Evolutionary conservation across 2,797 vertebrate species (phyloP).

Genomic region (Chelon labrosus): DNA sequence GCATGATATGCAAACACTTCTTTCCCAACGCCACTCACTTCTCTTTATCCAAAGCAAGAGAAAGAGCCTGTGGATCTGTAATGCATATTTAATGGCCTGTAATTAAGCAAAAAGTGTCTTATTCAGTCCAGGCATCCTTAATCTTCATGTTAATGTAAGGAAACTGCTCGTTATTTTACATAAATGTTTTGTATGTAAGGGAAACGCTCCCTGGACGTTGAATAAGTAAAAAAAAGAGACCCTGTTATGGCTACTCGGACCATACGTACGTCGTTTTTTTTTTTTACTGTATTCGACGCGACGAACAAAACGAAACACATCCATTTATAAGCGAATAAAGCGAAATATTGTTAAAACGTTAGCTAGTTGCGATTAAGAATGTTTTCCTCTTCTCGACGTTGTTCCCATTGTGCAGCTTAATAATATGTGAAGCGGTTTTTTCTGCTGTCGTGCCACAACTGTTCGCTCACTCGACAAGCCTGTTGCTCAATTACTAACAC

Average conservation of each 20-base stretch:
- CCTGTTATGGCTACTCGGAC: too few species aligned
- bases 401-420: neutral
- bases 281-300: too few species aligned
- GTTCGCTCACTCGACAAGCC: neutral
- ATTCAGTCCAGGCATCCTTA: neutral
- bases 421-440: neutral
- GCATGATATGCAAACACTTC: constrained; percentile 40
- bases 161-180: too few species aligned
- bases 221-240: constrained; percentile 1
- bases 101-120: too few species aligned
- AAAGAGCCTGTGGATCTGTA: neutral
- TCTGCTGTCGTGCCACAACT: too few species aligned
- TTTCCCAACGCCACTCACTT: neutral
- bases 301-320: neutral
- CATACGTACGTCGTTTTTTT: too few species aligned
- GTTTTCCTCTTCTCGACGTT: neutral
- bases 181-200: too few species aligned
- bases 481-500: neutral
- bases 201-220: neutral
- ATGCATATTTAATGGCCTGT: neutral
- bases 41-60: neutral
- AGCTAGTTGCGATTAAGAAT: neutral
- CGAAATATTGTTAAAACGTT: neutral
- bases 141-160: neutral
- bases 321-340: neutral